Evolutionary conservation across 2,797 vertebrate species (phyloP).

Genomic region (Cirrhinus mrigala): DNA sequence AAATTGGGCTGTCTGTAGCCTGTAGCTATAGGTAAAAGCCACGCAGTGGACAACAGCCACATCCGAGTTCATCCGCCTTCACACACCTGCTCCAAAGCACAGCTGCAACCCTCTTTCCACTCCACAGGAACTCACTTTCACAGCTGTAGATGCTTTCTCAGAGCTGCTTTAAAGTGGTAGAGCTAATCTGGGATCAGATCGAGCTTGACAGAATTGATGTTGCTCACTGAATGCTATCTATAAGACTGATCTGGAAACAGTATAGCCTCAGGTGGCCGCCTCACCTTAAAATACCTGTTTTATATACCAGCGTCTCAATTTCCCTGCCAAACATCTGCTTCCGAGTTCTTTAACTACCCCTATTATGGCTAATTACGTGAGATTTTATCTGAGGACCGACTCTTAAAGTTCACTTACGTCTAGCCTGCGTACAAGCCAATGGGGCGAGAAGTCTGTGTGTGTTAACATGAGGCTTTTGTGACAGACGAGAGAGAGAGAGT

Average conservation of each 20-base stretch:
- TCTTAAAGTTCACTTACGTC: conserved; percentile 43
- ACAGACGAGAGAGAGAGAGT: conserved; percentile 71
- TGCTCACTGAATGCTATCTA: conserved; percentile 28
- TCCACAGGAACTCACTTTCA: conserved; percentile 47
- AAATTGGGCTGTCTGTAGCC: conserved; percentile 57
- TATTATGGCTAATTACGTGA: conserved; percentile 52
- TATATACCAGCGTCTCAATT: conserved; percentile 33
- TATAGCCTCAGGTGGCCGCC: conserved; percentile 42
- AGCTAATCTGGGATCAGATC: conserved; percentile 12
- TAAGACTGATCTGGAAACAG: conserved; percentile 49
- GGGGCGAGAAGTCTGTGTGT: conserved; percentile 29
- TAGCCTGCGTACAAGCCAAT: conserved; percentile 3
- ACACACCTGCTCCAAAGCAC: conserved; percentile 61
- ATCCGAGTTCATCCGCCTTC: conserved; percentile 53
- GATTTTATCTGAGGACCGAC: conserved; percentile 55
- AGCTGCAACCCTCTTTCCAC: conserved; percentile 47
- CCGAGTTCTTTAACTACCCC: conserved; percentile 35
- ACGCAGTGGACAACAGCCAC: conserved; percentile 60
- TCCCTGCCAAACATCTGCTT: conserved; percentile 55
- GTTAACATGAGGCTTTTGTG: conserved; percentile 60
- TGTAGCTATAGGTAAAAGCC: conserved; percentile 51
- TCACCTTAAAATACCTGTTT: conserved; percentile 38
- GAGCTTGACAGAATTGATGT: conserved; percentile 22
- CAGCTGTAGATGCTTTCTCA: conserved; percentile 49
- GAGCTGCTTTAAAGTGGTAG: conserved; percentile 34